A percentile compares a stretch with the other conserved stretches of the same genome.
Conservation (phyloP, 2,888 invertebrate genomes). For the Serripes groenlandicus region DNA sequence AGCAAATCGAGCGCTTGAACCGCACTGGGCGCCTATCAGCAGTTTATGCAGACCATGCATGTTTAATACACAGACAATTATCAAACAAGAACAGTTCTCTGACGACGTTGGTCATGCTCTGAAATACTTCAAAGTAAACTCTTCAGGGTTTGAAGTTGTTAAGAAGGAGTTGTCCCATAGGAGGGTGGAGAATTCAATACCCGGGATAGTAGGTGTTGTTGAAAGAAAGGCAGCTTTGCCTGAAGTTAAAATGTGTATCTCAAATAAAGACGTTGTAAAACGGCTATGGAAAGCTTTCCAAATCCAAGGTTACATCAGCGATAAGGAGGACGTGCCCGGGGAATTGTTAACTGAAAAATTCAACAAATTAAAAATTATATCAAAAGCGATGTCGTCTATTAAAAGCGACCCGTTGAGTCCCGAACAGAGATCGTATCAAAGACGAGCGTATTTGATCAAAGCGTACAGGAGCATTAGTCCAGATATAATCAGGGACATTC, state of each 20-base stretch:
- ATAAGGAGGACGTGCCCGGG: slow-evolving; percentile 17
- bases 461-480: slow-evolving; percentile 45
- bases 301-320: slow-evolving; percentile 63
- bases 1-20: slow-evolving; percentile 31
- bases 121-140: slow-evolving; percentile 34
- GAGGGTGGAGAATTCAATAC: slow-evolving; percentile 41
- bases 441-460: slow-evolving; percentile 33
- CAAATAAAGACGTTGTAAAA: slow-evolving; percentile 12
- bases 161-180: slow-evolving; percentile 37
- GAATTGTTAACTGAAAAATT: slow-evolving; percentile 4
- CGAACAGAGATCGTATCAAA: slow-evolving; percentile 37
- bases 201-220: slow-evolving; percentile 47
- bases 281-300: slow-evolving; percentile 63
- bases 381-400: slow-evolving; percentile 34
- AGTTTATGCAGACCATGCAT: slow-evolving; percentile 57
- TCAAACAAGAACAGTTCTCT: slow-evolving; percentile 60
- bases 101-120: slow-evolving; percentile 51
- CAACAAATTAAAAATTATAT: slow-evolving; percentile 17
- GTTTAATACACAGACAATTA: slow-evolving; percentile 48
- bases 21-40: slow-evolving; percentile 63
- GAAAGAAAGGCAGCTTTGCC: slow-evolving; percentile 14
- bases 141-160: slow-evolving; percentile 17
- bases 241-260: slow-evolving; percentile 34
- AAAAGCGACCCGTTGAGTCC: slow-evolving; percentile 24
- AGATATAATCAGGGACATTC: slow-evolving; percentile 42